Base-by-base conservation (phyloP, 2,797 vertebrate genomes). In the Schizopygopsis pylzovi region DNA sequence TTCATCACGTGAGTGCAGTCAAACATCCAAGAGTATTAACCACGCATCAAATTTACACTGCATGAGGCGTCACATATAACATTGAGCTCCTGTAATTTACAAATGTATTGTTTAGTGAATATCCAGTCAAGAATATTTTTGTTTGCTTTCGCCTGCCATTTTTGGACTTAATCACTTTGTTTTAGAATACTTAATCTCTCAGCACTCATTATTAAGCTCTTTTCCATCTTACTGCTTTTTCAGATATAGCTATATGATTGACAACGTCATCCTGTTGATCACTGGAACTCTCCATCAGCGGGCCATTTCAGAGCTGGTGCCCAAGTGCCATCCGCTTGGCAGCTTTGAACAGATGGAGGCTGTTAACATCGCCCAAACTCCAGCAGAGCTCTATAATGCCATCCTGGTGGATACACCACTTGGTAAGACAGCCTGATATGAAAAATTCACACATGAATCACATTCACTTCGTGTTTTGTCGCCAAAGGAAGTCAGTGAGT, bases 281-380 rank as follows among this genome's bases (percentile, higher is more conserved):
- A 99, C 98, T 0, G 98, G 98, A 47, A 99, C 98, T 0, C 94
- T 99, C 90, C 98, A 99, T 92, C 98, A 99, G 92, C 96, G 98
- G 15, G 97, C 98, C 4, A 99, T 99, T 77, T 97, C 98, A 0
- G 98, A 99, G 89, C 95, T 99, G 84, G 98, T 99, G 87, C 98
- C 98, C 47, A 99, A 99, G 91, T 99, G 98, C 90, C 98, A 99
- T 88, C 98, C 98, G 0, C 94, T 99, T 84, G 98, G 98, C 89
- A 99, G 98, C 94, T 99, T 99, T 0, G 98, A 99, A 93, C 98
- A 99, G 95, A 99, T 99, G 98, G 98, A 99, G 93, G 98, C 98
- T 0, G 98, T 99, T 85, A 99, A 99, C 93, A 99, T 99, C 11
- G 98, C 98, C 0, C 98, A 99, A 95, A 99, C 98, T 0, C 98